Conservation (phyloP, 2,113 vertebrate species). For the Baryphthengus martii region DNA sequence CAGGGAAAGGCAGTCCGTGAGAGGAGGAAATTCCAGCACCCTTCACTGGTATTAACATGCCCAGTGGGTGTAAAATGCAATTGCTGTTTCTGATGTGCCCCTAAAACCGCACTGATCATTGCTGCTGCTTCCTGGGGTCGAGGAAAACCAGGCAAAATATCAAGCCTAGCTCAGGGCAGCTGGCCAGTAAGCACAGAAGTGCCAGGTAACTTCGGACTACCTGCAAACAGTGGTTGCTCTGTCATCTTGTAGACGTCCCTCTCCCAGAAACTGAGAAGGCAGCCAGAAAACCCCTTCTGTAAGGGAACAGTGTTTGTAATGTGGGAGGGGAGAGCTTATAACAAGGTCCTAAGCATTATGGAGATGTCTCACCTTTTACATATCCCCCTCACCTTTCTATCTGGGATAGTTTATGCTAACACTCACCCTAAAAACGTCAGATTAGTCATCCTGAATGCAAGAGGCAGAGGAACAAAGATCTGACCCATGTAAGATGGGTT, state of each 20-base stretch:
- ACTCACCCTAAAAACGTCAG: neutral
- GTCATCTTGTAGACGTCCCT: neutral
- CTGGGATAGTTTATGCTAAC: neutral
- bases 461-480: neutral
- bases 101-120: neutral
- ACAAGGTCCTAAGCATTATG: neutral
- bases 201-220: neutral
- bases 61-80: neutral
- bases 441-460: neutral
- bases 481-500: neutral
- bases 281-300: neutral
- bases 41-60: neutral
- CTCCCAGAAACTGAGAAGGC: neutral
- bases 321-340: neutral
- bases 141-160: neutral
- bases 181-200: neutral
- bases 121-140: neutral
- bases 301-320: neutral
- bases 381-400: neutral
- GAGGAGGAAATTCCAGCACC: neutral
- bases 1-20: neutral
- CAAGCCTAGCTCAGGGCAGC: neutral
- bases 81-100: neutral
- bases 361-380: neutral
- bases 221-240: neutral